Evolutionary conservation across 2,797 vertebrate species (phyloP), one percentile per base, ranked within the genome.

Genomic region (Sebastiscus tertius): DNA sequence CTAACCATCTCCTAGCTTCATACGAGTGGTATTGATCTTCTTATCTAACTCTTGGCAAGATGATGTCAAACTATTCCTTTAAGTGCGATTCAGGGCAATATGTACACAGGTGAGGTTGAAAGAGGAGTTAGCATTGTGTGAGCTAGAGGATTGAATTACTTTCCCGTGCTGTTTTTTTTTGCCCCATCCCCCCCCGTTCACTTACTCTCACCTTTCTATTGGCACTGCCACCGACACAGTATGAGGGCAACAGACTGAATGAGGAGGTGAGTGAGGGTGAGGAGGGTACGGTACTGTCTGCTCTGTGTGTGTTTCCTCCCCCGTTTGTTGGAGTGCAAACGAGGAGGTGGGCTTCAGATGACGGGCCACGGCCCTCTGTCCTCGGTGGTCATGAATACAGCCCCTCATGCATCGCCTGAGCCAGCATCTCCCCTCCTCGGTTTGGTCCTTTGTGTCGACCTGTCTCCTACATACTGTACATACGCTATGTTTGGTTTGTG

Each of bases 131-230:
- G 49, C 68, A 36, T 27, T 87, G 66, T 88, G 72, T 82, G 34
- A 82, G 56, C 42, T 60, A 54, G 34, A 85, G 29, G 39, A 76
- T 66, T 81, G 36, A 90, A 89, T 66, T 88, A 85, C 67, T 88
- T 61, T 93, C 78, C 80, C 78, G 10, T 93, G 87, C 75, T 92
- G 86, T 89, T 88, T 79, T 66, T n/a, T 72, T 75, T 86, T 67
- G 77, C 75, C 81, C 64, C 64, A 11, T 29, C 83, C 42, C 75
- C 82, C 64, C 10, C 69, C 77, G 80, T 94, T 94, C 88, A 94
- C 94, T 94, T 86, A 93, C 89, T 96, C 81, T 95, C 92, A 93
- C 93, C 93, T 96, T 94, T 95, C 87, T 93, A 94, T 95, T 95
- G 94, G 90, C 90, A 83, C 92, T 91, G 90, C 93, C 93, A 79